Base-by-base conservation (phyloP, 2,888 invertebrate genomes). In the Sarcophaga carnaria region DNA sequence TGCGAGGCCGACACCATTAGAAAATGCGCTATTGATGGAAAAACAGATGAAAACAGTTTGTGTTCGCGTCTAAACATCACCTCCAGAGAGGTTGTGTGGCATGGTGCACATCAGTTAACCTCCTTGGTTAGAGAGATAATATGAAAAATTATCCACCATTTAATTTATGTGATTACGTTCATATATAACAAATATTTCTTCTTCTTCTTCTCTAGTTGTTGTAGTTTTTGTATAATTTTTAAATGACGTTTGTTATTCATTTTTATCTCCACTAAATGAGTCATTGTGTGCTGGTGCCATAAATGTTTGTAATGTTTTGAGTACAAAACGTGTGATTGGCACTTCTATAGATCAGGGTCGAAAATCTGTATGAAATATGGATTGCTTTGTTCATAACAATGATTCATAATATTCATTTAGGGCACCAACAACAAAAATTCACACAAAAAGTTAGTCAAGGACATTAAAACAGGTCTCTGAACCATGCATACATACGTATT, bases 31-130 rank as follows among this genome's bases (percentile, higher is more conserved):
- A 74, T 74, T 80, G 80, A 81, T 62, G 69, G 45, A 66, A 78
- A 80, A 49, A 67, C 69, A 76, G 80, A 81, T 62, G 69, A 54
- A 66, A 78, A 80, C 62, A 67, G 81, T 78, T 80, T 83, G 72
- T 63, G 20, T 69, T 80, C 62, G 20, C n/a, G 27, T 3, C 59
- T 54, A 59, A 66, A 69, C 59, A 80, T 76, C 74, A 83, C 27
- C 70, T 66, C 71, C 71, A 77, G 47, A 83, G 77, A 83, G 77
- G 60, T 83, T 83, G 47, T 27, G 17, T 20, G 67, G 20, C 37
- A 59, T 25, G 74, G 54, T 64, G 64, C 60, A 17, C 54, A 27
- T 70, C 64, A 64, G 63, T 80, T 84, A 80, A 84, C 75, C 80
- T 84, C 63, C 59, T 76, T 66, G 14, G 84, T 37, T 37, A 37